phyloP scores from a whole-genome alignment of 2,888 invertebrate genomes.

The Desoria tigrina region DNA sequence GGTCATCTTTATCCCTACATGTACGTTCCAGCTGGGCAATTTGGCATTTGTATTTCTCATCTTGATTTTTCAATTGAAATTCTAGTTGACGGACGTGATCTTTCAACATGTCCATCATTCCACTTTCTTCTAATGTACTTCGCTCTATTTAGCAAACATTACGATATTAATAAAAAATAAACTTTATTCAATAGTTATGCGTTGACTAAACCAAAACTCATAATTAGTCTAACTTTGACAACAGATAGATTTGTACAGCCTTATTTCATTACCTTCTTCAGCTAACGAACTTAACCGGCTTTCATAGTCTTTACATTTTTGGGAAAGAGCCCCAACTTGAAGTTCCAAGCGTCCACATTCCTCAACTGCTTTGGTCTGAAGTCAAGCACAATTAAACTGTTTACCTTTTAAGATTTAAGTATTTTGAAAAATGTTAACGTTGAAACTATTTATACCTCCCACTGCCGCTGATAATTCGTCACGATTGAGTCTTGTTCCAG shows the following conservation, averaged over 20 bases:
- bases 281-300: constrained; percentile 43
- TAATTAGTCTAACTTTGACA: too few relatives aligned
- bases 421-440: not conserved
- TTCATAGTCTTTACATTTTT: constrained; percentile 52
- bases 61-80: constrained; percentile 55
- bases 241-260: not conserved
- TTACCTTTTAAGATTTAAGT: not conserved
- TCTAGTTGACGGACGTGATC: constrained; percentile 55
- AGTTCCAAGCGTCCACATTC: constrained; percentile 49
- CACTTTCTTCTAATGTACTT: constrained; percentile 45
- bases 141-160: constrained; percentile 24
- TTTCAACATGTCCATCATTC: constrained; percentile 41
- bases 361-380: constrained; percentile 34
- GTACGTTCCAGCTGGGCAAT: constrained; percentile 18
- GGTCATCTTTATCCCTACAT: constrained; percentile 4
- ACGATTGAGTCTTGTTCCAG: constrained; percentile 43
- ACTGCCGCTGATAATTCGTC: constrained; percentile 40
- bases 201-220: too few relatives aligned
- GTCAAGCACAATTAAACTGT: not conserved
- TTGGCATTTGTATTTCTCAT: constrained; percentile 41
- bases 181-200: constrained; percentile 1
- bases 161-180: not conserved
- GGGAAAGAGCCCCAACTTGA: constrained; percentile 44
- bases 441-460: constrained; percentile 29
- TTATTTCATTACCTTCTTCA: constrained; percentile 37